phyloP scores from a whole-genome alignment of 2,113 vertebrate species.

The Tragelaphus buxtoni region DNA sequence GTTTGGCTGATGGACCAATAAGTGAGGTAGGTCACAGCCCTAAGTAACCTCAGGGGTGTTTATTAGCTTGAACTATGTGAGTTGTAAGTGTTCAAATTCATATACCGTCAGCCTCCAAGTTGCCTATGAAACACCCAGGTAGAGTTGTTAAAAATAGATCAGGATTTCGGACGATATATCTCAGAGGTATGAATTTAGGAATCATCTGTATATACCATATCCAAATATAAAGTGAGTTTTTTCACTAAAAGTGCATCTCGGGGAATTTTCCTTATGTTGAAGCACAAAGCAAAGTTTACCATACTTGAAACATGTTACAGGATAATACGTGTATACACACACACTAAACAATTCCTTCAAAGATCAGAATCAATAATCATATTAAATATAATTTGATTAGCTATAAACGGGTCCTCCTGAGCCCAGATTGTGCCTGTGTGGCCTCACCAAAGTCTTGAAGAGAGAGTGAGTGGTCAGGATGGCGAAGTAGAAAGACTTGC shows the following conservation, averaged over 20 bases:
- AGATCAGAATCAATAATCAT: background rate
- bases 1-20: background rate
- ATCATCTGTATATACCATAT: background rate
- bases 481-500: background rate
- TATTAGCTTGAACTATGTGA: background rate
- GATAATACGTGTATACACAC: background rate
- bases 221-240: background rate
- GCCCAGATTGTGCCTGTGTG: fast-evolving
- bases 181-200: background rate
- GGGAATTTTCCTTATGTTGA: background rate
- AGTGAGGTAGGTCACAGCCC: background rate
- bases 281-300: background rate
- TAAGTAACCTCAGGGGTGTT: background rate
- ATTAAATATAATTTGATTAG: background rate
- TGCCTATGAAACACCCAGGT: background rate
- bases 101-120: background rate
- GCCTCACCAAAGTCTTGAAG: background rate
- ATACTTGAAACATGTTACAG: too few species aligned
- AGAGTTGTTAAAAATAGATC: too few species aligned
- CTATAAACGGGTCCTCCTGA: background rate
- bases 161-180: background rate
- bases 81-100: background rate
- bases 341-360: background rate
- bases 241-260: background rate
- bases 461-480: background rate